These are phyloP conservation scores for Eriosoma lanigerum DNA, from an alignment of 1,140 invertebrate genomes.

Conservation along the genomic window DNA sequence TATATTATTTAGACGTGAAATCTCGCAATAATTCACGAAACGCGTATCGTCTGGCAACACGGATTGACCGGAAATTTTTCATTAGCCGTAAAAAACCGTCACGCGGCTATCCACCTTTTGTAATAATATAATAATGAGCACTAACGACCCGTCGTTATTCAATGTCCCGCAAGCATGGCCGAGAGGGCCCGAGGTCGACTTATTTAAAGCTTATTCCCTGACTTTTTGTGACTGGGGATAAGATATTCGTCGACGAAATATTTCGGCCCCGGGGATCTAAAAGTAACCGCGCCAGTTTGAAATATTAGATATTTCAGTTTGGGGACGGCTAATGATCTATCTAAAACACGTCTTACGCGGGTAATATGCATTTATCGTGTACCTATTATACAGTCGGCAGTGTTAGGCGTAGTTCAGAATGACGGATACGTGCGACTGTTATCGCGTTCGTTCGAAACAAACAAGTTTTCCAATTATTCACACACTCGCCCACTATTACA, in stretches of 20 bases:
- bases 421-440: no score
- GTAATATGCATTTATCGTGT: no score
- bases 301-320: background rate
- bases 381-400: no score
- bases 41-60: background rate
- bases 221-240: background rate
- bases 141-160: constrained; percentile 14
- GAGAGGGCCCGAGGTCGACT: background rate
- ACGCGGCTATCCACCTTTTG: background rate
- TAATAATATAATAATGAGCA: background rate
- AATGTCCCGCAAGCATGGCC: background rate
- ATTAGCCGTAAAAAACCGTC: background rate
- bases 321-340: no score
- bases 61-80: background rate
- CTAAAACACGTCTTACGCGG: no score
- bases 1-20: no score
- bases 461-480: no score
- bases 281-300: constrained; percentile 1
- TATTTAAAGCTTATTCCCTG: no score
- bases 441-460: no score
- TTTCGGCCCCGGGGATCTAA: background rate
- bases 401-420: no score
- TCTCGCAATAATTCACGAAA: no score
- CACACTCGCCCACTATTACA: no score
- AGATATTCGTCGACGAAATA: background rate